phyloP scores from a whole-genome alignment of 2,797 vertebrate species.

The Hydrophis major region DNA sequence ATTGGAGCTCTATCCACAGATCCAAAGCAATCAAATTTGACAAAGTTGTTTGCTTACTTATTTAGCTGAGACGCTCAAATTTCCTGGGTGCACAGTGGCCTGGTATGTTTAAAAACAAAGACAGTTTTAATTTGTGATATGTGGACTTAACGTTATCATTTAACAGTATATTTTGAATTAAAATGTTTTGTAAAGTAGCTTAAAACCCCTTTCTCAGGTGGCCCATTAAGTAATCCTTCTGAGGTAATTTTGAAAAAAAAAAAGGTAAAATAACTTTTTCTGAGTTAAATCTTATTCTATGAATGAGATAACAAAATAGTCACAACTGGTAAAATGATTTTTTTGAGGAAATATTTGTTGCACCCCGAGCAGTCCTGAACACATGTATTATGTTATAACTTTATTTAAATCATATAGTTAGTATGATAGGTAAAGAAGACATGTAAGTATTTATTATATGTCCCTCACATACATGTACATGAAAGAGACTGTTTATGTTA shows the following conservation, averaged over 20 bases:
- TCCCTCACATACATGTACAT: neutral
- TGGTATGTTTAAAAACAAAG: neutral
- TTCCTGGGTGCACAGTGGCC: neutral
- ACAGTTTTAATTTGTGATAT: neutral
- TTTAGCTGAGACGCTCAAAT: neutral
- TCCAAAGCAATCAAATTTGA: neutral
- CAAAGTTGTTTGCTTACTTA: neutral
- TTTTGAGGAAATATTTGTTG: neutral
- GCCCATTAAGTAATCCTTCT: neutral
- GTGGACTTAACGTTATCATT: neutral
- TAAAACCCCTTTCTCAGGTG: neutral
- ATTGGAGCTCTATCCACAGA: neutral
- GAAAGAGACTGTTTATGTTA: neutral
- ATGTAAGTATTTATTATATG: neutral
- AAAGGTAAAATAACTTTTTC: neutral
- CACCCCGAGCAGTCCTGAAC: neutral
- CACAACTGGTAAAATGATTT: neutral
- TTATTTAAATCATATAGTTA: neutral
- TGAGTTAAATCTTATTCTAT: neutral
- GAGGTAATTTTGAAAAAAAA: no score
- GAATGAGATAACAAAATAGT: neutral
- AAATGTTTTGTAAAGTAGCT: neutral
- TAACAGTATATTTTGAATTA: neutral
- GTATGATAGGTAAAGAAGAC: neutral
- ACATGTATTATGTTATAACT: neutral